Evolutionary conservation across 2,113 vertebrate genomes (phyloP).

Genomic region (Mohoua ochrocephala): DNA sequence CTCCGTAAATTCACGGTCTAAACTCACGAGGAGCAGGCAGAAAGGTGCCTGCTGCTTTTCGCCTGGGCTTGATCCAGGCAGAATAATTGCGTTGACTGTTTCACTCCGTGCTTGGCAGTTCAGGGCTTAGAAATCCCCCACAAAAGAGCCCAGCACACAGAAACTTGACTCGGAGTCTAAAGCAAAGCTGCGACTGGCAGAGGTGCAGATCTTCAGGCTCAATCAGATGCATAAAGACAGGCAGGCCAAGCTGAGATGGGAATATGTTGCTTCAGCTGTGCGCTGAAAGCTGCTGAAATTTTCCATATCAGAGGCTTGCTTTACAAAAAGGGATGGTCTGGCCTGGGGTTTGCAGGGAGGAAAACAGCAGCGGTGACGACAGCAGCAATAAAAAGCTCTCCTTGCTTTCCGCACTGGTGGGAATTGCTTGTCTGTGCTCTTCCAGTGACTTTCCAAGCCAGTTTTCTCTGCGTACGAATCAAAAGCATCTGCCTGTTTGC

Average conservation of each 20-base stretch:
- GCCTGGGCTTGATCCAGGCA: background rate
- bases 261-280: slow-evolving; percentile 19
- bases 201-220: slow-evolving; percentile 27
- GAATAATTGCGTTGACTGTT: slow-evolving; percentile 4
- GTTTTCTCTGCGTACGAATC: slow-evolving; percentile 17
- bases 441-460: slow-evolving; percentile 35
- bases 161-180: background rate
- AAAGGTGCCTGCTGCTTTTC: background rate
- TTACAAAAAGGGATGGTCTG: slow-evolving; percentile 22
- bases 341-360: slow-evolving; percentile 29
- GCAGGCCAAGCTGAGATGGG: slow-evolving; percentile 11
- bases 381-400: background rate
- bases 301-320: slow-evolving; percentile 49
- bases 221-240: slow-evolving; percentile 33
- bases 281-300: slow-evolving; percentile 11
- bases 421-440: slow-evolving; percentile 22
- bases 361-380: slow-evolving; percentile 13
- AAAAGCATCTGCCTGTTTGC: slow-evolving; percentile 10
- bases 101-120: background rate
- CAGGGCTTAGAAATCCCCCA: background rate
- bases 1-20: background rate
- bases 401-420: background rate
- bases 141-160: background rate
- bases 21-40: background rate
- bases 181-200: slow-evolving; percentile 28